phyloP scores from a whole-genome alignment of 2,797 vertebrate species.

The Labroides dimidiatus region DNA sequence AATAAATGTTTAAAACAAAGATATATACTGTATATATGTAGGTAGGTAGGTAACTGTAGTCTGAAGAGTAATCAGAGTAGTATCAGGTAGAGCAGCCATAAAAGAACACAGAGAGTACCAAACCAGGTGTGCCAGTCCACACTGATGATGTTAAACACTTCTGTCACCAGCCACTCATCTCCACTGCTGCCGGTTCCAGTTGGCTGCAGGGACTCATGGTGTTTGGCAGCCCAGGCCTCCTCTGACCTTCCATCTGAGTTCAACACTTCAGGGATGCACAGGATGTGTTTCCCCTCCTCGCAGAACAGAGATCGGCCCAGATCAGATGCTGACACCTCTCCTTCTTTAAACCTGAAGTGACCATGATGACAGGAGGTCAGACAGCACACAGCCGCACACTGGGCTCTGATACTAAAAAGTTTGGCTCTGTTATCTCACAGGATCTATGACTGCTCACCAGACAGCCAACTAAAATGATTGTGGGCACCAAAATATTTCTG shows the following conservation, averaged over 20 bases:
- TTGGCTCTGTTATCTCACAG: neutral
- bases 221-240: constrained; percentile 73
- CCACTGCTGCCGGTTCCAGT: constrained; percentile 80
- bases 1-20: too few relatives aligned
- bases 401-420: constrained; percentile 1
- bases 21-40: too few relatives aligned
- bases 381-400: constrained; percentile 29
- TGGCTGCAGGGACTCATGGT: constrained; percentile 46
- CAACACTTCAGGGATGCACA: constrained; percentile 84
- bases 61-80: constrained; percentile 55
- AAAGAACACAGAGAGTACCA: constrained; percentile 85
- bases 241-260: constrained; percentile 83
- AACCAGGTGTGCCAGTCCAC: constrained; percentile 81
- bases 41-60: too few relatives aligned
- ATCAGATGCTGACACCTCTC: constrained; percentile 83
- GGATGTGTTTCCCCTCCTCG: constrained; percentile 85
- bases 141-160: constrained; percentile 58
- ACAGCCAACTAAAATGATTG: neutral
- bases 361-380: constrained; percentile 64
- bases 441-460: constrained; percentile 11
- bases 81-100: constrained; percentile 89
- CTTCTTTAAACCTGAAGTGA: constrained; percentile 92
- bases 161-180: constrained; percentile 41
- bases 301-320: constrained; percentile 81
- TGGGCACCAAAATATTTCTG: too few relatives aligned